Conservation (phyloP, 2,888 invertebrate genomes). For the Mechanitis mazaeus region DNA sequence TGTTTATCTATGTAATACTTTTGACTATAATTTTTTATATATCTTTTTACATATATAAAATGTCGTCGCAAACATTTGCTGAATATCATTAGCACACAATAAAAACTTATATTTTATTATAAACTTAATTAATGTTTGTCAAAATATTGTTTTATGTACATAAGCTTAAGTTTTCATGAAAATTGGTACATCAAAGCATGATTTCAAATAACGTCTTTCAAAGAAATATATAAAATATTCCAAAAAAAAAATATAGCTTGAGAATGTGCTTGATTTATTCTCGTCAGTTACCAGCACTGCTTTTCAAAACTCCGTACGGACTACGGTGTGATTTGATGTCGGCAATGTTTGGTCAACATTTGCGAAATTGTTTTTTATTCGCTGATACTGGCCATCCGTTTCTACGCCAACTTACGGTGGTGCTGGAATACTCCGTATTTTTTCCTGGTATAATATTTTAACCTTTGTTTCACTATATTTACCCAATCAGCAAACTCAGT, state of each 20-base stretch:
- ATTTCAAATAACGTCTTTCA: background rate
- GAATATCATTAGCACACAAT: too few species aligned
- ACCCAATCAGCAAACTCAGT: background rate
- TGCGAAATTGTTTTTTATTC: conserved; percentile 70
- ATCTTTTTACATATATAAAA: background rate
- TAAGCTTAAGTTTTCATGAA: too few species aligned
- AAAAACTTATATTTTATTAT: too few species aligned
- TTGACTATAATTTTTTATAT: background rate
- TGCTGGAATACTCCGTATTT: conserved; percentile 64
- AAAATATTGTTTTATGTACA: too few species aligned
- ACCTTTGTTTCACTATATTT: background rate
- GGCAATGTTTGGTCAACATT: conserved; percentile 70
- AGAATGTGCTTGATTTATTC: too few species aligned
- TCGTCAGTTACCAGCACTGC: conserved; percentile 55
- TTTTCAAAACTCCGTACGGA: conserved; percentile 63
- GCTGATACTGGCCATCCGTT: conserved; percentile 68
- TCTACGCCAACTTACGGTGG: conserved; percentile 65
- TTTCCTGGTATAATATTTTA: conserved; percentile 55
- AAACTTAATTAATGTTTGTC: too few species aligned
- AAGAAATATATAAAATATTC: background rate
- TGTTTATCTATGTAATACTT: background rate
- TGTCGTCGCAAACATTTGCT: background rate
- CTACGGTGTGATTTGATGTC: conserved; percentile 69
- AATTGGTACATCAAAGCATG: background rate
- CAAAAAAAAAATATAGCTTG: background rate